Percentiles rank a stretch among this genome's conserved stretches.
Evolutionary conservation across 2,113 vertebrate genomes (phyloP).

Genomic region (Furnarius figulus): DNA sequence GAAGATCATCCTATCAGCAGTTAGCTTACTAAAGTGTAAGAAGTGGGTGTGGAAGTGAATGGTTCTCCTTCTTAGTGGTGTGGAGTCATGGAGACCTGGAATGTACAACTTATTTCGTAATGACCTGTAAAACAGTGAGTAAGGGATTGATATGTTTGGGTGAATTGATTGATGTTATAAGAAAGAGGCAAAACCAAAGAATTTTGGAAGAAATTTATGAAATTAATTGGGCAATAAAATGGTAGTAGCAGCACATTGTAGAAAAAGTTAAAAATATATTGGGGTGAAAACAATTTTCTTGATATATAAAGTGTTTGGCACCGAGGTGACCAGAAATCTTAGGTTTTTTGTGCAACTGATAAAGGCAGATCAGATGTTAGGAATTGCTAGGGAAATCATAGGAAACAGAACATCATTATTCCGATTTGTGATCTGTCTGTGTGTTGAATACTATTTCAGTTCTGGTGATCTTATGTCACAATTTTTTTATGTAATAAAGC

Average conservation of each 20-base stretch:
- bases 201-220: neutral
- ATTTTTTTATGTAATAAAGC: neutral
- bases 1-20: neutral
- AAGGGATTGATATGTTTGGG: neutral
- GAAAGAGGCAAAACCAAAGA: neutral
- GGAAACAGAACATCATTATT: neutral
- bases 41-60: neutral
- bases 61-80: neutral
- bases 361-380: neutral
- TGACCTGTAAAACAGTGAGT: neutral
- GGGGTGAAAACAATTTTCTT: neutral
- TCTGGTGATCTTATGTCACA: neutral
- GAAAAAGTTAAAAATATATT: neutral
- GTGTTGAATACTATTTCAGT: neutral
- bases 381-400: neutral
- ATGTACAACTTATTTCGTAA: neutral
- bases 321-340: neutral
- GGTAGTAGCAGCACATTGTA: neutral
- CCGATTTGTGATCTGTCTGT: neutral
- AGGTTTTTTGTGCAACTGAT: neutral
- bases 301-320: neutral
- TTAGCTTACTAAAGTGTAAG: neutral
- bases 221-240: neutral
- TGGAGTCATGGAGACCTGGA: neutral
- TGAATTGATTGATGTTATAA: neutral